Conservation (phyloP, 2,888 invertebrate species). For the Leptogaster cylindrica region DNA sequence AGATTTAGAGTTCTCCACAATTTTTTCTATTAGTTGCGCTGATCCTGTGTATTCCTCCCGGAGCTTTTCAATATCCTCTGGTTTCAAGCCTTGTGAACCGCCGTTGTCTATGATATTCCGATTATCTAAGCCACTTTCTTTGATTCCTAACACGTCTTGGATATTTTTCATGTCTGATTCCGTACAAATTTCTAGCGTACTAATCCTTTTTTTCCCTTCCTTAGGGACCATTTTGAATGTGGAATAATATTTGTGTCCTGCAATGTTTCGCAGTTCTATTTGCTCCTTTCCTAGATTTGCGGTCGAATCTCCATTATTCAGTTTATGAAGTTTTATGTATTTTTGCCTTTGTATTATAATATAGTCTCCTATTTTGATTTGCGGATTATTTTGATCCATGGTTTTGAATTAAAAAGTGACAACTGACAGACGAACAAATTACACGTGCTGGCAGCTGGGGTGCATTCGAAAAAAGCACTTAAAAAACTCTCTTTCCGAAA, state of each 20-base stretch:
- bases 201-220: conserved; percentile 65
- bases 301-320: conserved; percentile 69
- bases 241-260: conserved; percentile 74
- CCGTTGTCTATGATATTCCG: conserved; percentile 78
- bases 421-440: too few species aligned
- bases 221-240: conserved; percentile 77
- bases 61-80: conserved; percentile 81
- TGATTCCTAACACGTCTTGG: conserved; percentile 69
- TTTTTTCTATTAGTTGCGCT: conserved; percentile 81
- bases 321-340: conserved; percentile 78
- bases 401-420: too few species aligned
- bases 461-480: too few species aligned
- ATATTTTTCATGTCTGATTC: conserved; percentile 64
- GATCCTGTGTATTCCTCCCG: conserved; percentile 79
- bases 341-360: conserved; percentile 79
- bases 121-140: conserved; percentile 79
- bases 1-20: conserved; percentile 90
- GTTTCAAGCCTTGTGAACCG: conserved; percentile 79
- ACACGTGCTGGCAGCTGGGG: too few species aligned
- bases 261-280: conserved; percentile 70
- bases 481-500: too few species aligned
- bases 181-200: conserved; percentile 64
- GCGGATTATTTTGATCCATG: conserved; percentile 44
- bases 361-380: conserved; percentile 73
- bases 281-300: conserved; percentile 74